Evolutionary conservation across 2,888 invertebrate genomes (phyloP).

Genomic region (Andricus curvator): DNA sequence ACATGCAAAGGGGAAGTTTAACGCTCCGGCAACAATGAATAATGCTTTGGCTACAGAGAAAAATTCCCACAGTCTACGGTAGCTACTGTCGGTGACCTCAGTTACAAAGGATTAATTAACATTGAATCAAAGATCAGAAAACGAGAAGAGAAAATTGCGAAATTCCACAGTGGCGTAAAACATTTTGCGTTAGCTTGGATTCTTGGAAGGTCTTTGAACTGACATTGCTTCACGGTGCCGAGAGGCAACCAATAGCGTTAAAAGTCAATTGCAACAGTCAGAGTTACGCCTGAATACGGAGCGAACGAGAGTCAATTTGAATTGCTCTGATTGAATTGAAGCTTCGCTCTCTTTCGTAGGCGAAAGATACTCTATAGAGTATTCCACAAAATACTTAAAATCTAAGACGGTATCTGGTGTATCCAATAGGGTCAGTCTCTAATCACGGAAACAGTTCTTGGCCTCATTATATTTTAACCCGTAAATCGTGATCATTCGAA

Average conservation of each 20-base stretch:
- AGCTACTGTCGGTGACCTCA: not conserved
- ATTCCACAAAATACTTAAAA: constrained; percentile 48
- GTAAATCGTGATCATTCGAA: constrained; percentile 5
- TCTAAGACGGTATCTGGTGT: constrained; percentile 51
- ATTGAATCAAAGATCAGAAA: constrained; percentile 2
- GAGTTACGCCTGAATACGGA: constrained; percentile 51
- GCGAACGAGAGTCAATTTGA: constrained; percentile 40
- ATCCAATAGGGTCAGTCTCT: constrained; percentile 49
- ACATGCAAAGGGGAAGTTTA: not conserved
- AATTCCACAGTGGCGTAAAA: not conserved
- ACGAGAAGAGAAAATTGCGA: not conserved
- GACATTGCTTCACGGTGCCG: not conserved
- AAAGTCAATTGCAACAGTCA: constrained; percentile 33
- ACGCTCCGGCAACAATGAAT: constrained; percentile 6
- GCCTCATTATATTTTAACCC: not conserved
- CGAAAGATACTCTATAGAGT: constrained; percentile 46
- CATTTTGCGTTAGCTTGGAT: not conserved
- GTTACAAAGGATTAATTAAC: constrained; percentile 1
- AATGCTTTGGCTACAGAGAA: not conserved
- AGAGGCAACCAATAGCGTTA: constrained; percentile 9
- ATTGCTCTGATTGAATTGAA: constrained; percentile 47
- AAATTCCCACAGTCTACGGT: not conserved
- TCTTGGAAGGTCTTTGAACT: not conserved
- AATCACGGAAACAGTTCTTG: constrained; percentile 41
- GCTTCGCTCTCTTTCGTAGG: constrained; percentile 46